Evolutionary conservation across 2,888 invertebrate species (phyloP), one percentile per base, ranked within the genome.

Genomic region (Cenopis cana): DNA sequence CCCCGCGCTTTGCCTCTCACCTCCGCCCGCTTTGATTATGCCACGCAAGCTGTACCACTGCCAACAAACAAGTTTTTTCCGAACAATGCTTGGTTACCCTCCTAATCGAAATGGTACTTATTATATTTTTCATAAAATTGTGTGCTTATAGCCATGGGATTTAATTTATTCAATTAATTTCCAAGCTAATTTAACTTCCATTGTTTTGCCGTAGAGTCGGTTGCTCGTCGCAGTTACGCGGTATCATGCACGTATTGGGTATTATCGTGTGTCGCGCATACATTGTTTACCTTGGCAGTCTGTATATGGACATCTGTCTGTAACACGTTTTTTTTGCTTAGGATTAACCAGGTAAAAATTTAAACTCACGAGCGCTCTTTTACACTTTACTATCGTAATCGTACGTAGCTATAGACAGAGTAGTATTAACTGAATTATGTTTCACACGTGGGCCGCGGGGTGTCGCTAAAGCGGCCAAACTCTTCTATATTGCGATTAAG

Each of bases 1-100:
- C 75, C 79, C 78, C 70, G 70, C 69, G 46, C 70, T 59, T 78
- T 72, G 75, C 76, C 73, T 78, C 73, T 74, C 71, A 67, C 71
- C 71, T 71, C 71, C 67, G 67, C 71, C 71, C 71, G 67, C 55
- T 71, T 70, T 70, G 65, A 71, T 71, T 67, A 62, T 61, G 61
- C 71, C 61, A 38, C 66, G 71, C 67, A 67, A 71, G 71, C 71
- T 55, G 54, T 61, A 54, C 49, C 41, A 54, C 66, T 61, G 61
- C 67, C 67, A 66, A 71, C 60, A 61, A 61, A 71, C 61, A 71
- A 66, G 66, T 71, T 71, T 71, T 24, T 70, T 61, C 54, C 55
- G 60, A 60, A 55, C 60, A 66, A 66, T 65, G 59, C 67, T n/a
- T 50, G 59, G 59, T 41, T 59, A 70, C 59, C 69, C 70, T 60